Conservation (phyloP, 1,140 invertebrate species). For the Neodiprion lecontei region DNA sequence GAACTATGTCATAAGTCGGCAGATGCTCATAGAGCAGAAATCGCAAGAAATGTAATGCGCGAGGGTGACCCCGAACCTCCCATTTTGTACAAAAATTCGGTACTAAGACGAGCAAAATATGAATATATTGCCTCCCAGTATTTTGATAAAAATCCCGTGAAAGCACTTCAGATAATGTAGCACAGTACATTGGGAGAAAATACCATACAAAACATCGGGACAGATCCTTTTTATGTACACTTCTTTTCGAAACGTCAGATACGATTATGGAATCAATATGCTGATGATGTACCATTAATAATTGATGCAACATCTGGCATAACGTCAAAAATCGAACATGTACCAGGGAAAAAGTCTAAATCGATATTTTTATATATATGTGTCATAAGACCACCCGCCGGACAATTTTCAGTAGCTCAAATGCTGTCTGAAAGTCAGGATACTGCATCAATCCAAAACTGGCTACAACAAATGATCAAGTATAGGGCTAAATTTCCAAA, state of each 20-base stretch:
- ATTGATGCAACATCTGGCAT: slow-evolving; percentile 35
- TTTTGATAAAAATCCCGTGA: slow-evolving; percentile 11
- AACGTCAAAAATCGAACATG: slow-evolving; percentile 19
- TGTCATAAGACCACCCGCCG: slow-evolving; percentile 6
- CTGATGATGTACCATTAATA: slow-evolving; percentile 3
- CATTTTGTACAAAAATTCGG: slow-evolving; percentile 14
- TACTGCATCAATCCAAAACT: no score
- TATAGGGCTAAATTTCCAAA: no score
- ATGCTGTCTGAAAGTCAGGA: slow-evolving; percentile 26
- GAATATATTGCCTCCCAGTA: slow-evolving; percentile 18
- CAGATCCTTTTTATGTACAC: slow-evolving; percentile 28
- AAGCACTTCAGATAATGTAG: not conserved
- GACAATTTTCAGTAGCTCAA: slow-evolving; percentile 25
- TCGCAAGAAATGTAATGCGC: slow-evolving; percentile 26
- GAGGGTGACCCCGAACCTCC: slow-evolving; percentile 31
- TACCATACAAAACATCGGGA: slow-evolving; percentile 26
- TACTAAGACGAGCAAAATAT: slow-evolving; percentile 22
- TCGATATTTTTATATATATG: slow-evolving; percentile 33
- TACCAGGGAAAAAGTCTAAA: slow-evolving; percentile 19
- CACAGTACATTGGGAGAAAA: not conserved
- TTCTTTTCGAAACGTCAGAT: slow-evolving; percentile 33
- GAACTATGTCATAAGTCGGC: slow-evolving; percentile 20
- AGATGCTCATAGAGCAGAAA: slow-evolving; percentile 16
- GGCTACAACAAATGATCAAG: no score
- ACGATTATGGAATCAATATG: slow-evolving; percentile 23